Evolutionary conservation across 2,797 vertebrate species (phyloP).

Genomic region (Tinamus major): DNA sequence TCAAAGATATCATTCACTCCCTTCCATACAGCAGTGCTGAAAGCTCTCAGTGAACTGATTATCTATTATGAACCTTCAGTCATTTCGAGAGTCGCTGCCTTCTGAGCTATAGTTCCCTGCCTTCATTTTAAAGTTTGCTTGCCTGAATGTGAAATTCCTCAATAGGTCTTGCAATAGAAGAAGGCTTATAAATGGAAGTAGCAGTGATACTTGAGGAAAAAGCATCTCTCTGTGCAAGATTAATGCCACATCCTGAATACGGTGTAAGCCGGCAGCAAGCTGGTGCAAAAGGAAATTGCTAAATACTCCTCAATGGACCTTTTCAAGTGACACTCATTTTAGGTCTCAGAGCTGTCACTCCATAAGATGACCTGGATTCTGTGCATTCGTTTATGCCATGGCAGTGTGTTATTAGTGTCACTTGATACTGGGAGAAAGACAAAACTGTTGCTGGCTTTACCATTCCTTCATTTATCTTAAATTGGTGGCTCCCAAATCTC

Average conservation of each 20-base stretch:
- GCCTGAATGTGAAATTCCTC: slow-evolving; percentile 22
- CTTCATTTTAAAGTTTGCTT: slow-evolving; percentile 45
- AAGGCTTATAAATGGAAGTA: background rate
- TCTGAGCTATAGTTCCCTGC: slow-evolving; percentile 19
- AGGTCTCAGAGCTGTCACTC: slow-evolving; percentile 28
- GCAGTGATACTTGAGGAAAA: background rate
- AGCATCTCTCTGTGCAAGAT: background rate
- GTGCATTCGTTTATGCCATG: background rate
- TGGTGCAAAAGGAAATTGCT: background rate
- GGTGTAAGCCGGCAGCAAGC: background rate
- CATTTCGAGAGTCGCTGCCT: slow-evolving; percentile 34
- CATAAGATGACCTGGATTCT: slow-evolving; percentile 14
- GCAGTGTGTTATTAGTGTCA: slow-evolving; percentile 43
- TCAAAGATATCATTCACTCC: background rate
- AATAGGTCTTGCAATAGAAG: background rate
- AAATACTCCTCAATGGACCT: slow-evolving; percentile 14
- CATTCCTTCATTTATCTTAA: background rate
- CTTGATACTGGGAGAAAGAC: background rate
- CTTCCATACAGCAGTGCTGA: background rate
- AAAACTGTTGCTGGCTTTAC: background rate
- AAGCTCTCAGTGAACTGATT: slow-evolving; percentile 6
- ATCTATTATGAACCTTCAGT: slow-evolving; percentile 24
- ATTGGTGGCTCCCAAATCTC: background rate
- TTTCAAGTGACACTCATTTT: background rate
- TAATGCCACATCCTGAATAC: background rate